Base-by-base conservation (phyloP, 2,888 invertebrate species). In the Zaprionus lineosus region DNA sequence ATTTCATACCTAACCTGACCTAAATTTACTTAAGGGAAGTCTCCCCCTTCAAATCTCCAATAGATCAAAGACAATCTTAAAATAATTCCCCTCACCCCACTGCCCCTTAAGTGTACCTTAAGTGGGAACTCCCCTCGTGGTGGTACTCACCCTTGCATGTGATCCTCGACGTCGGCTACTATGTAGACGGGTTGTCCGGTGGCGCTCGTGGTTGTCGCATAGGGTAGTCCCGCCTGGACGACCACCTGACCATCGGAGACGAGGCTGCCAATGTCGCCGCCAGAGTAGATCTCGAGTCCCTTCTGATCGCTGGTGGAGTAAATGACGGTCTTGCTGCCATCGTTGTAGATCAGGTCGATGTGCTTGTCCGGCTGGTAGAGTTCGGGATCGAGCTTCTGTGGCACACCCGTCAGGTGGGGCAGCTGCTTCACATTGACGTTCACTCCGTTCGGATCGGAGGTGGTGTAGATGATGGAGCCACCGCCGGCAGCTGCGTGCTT, bases 311-410 rank as follows among this genome's bases (percentile, higher is more conserved):
- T 94, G 59, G 94, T 94, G 44, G 95, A 95, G 84, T 95, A 95
- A 88, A 95, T 95, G 59, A 95, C 95, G 1, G 95, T 95, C 88
- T 95, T 95, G 87, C 95, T 95, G 37, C 95, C 95, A 84, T 95
- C 95, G 87, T 95, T 95, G 90, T 95, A 95, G 84, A 95, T 95
- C 83, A 95, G 91, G 89, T 95, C 95, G 88, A 95, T 95, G 74
- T 95, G 94, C 44, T 89, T 89, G 46, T 89, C 89, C 33, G 84
- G 51, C 43, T 87, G 88, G 67, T 89, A 89, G 91, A 94, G 71
- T 21, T 90, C 89, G 11, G 86, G 84, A 31, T 89, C 89, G 9
- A 89, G 67, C 50, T 89, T 89, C 36, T 87, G 76, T 5, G 86
- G 88, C 89, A 84, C 91, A 1, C 31, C 68, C 81, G 79, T 89